phyloP scores from a whole-genome alignment of 2,888 invertebrate genomes.

The Phragmatobia fuliginosa region DNA sequence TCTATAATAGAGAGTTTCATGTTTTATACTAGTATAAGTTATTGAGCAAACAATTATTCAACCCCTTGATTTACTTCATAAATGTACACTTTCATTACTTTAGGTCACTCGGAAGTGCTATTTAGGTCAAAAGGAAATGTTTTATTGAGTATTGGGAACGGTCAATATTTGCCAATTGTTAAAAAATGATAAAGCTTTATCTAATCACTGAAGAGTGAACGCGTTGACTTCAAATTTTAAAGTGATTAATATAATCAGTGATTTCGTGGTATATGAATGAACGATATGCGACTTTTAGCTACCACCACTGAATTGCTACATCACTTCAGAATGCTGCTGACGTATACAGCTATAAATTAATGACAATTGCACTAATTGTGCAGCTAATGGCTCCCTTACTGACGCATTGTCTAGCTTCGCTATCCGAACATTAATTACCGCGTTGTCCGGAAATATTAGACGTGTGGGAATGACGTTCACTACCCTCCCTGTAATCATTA shows the following conservation, averaged over 20 bases:
- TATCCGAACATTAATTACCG: slow-evolving; percentile 71
- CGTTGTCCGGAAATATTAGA: slow-evolving; percentile 71
- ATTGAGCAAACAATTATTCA: background rate
- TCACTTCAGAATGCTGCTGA: slow-evolving; percentile 12
- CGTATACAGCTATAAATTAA: slow-evolving; percentile 76
- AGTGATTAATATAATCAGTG: background rate
- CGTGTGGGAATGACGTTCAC: slow-evolving; percentile 69
- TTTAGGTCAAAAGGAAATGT: slow-evolving; percentile 34
- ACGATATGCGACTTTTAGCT: background rate
- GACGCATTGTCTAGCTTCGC: slow-evolving; percentile 79
- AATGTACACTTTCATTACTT: background rate
- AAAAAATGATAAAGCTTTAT: slow-evolving; percentile 17
- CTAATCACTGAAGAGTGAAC: background rate
- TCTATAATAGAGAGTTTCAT: background rate
- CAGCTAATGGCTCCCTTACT: slow-evolving; percentile 78
- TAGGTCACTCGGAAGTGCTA: slow-evolving; percentile 1
- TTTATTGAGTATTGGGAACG: slow-evolving; percentile 16
- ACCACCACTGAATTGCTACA: slow-evolving; percentile 2
- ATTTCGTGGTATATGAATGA: background rate
- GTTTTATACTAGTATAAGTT: background rate
- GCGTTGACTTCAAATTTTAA: background rate
- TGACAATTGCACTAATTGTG: slow-evolving; percentile 85
- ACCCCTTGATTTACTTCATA: background rate
- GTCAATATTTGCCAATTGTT: slow-evolving; percentile 26
- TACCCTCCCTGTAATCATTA: slow-evolving; percentile 43